Evolutionary conservation across 2,797 vertebrate genomes (phyloP).

Genomic region (Falco rusticolus): DNA sequence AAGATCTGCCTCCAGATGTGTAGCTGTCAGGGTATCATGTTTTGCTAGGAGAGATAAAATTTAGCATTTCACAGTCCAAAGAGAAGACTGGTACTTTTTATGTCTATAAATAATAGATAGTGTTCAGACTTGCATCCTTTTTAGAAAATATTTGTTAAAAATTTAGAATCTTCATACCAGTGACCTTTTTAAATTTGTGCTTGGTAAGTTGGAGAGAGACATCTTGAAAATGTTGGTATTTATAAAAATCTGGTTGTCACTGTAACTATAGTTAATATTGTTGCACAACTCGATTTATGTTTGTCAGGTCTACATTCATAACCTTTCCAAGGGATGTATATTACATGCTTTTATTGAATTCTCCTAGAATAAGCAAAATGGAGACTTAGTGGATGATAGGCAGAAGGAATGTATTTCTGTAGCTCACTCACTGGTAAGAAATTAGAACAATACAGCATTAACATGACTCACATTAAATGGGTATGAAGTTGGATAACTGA

Average conservation of each 20-base stretch:
- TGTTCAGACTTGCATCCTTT: not conserved
- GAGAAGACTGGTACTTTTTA: not conserved
- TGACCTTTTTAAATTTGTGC: not conserved
- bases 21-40: not conserved
- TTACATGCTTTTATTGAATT: not conserved
- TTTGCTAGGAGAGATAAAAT: not conserved
- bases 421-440: not conserved
- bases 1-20: not conserved
- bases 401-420: not conserved
- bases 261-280: not conserved
- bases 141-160: not conserved
- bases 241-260: not conserved
- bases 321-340: not conserved
- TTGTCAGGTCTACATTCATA: accelerated
- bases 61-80: not conserved
- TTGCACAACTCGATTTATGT: not conserved
- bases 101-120: not conserved
- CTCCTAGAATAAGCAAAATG: not conserved
- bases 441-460: not conserved
- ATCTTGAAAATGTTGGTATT: not conserved
- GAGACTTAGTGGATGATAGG: not conserved
- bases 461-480: accelerated
- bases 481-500: not conserved
- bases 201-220: not conserved
- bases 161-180: not conserved